phyloP scores from a whole-genome alignment of 2,888 invertebrate genomes.

The Serripes groenlandicus region DNA sequence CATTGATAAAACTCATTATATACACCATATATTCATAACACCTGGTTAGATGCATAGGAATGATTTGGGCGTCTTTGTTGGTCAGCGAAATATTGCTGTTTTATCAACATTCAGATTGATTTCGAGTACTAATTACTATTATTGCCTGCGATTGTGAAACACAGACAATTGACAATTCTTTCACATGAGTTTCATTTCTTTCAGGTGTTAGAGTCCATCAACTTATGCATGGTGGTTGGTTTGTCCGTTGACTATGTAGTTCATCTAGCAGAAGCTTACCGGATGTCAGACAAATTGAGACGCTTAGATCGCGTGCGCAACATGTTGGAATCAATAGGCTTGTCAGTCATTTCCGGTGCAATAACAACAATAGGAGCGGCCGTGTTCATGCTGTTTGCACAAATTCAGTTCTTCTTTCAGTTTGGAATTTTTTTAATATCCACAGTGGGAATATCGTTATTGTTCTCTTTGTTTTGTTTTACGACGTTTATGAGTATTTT shows the following conservation, averaged over 20 bases:
- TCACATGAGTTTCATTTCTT: too few species aligned
- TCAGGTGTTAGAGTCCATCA: constrained; percentile 79
- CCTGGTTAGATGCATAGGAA: too few species aligned
- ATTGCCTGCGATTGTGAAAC: too few species aligned
- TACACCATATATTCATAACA: too few species aligned
- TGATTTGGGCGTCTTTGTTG: too few species aligned
- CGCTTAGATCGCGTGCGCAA: constrained; percentile 72
- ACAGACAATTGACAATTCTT: too few species aligned
- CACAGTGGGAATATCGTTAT: constrained; percentile 76
- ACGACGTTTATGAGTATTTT: constrained; percentile 72
- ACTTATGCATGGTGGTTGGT: constrained; percentile 79
- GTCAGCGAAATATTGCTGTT: too few species aligned
- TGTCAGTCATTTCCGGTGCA: constrained; percentile 81
- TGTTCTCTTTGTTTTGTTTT: constrained; percentile 77
- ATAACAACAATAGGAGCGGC: constrained; percentile 80
- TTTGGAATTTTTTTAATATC: constrained; percentile 80
- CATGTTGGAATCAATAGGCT: constrained; percentile 76
- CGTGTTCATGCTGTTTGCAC: constrained; percentile 77
- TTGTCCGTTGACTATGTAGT: constrained; percentile 81
- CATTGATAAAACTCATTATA: too few species aligned
- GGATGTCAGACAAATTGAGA: constrained; percentile 62
- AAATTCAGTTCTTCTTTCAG: constrained; percentile 78
- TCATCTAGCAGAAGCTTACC: constrained; percentile 80
- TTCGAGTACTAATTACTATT: too few species aligned
- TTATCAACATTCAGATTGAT: too few species aligned